These are phyloP conservation scores for Periphyllus acericola DNA, from an alignment of 2,888 invertebrate genomes.

Conservation along the genomic window DNA sequence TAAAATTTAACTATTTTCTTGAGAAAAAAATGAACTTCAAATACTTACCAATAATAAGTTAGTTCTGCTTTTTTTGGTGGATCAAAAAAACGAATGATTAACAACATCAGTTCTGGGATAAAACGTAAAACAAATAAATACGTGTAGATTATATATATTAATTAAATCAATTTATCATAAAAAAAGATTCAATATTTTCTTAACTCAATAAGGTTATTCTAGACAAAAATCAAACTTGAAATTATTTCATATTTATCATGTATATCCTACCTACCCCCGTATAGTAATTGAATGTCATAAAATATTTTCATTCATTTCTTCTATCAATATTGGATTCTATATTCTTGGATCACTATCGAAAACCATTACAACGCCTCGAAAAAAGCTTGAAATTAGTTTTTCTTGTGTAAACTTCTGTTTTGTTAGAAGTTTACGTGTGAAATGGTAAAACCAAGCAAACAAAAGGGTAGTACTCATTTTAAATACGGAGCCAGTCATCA, in stretches of 20 bases:
- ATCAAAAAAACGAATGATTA: too few species aligned
- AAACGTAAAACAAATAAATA: too few species aligned
- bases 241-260: neutral
- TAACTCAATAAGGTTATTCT: neutral
- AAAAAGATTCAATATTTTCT: neutral
- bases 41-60: neutral
- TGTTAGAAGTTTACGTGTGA: constrained; percentile 2
- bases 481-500: neutral
- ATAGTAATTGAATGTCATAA: neutral
- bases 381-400: constrained; percentile 26
- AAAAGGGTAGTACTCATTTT: neutral
- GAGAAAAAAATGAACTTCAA: neutral
- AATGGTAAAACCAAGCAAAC: neutral
- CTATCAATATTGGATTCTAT: neutral
- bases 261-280: neutral
- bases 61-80: neutral
- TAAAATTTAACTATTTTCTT: neutral
- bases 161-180: neutral
- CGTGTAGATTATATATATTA: too few species aligned
- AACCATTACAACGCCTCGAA: constrained; percentile 28
- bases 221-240: neutral
- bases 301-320: constrained; percentile 14
- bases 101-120: too few species aligned
- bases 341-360: neutral
- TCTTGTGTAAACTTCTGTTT: constrained; percentile 8